Percentiles rank a stretch among this genome's conserved stretches.
Conservation (phyloP, 2,797 vertebrate species). For the Leptoclinus maculatus region DNA sequence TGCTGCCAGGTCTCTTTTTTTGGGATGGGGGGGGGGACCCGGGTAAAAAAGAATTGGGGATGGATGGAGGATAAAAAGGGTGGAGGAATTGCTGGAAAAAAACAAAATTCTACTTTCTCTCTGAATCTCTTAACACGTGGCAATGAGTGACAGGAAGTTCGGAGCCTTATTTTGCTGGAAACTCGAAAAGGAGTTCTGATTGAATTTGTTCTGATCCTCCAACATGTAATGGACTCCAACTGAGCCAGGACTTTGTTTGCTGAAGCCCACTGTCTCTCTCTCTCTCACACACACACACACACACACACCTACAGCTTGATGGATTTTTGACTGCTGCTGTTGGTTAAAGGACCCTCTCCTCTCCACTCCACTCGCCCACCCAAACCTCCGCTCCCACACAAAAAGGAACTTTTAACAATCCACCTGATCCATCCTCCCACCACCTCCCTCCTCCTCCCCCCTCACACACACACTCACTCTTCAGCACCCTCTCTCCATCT, state of each 20-base stretch:
- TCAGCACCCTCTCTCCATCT: slow-evolving; percentile 12
- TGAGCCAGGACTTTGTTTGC: slow-evolving; percentile 59
- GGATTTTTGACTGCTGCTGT: slow-evolving; percentile 35
- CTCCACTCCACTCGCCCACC: slow-evolving; percentile 11
- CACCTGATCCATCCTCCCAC: slow-evolving; percentile 23
- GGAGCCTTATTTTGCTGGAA: slow-evolving; percentile 54
- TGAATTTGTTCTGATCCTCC: slow-evolving; percentile 42
- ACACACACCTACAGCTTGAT: not conserved
- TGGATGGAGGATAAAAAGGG: slow-evolving; percentile 25
- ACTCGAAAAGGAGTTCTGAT: slow-evolving; percentile 33
- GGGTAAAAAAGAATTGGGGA: not conserved
- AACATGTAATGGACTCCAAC: slow-evolving; percentile 62
- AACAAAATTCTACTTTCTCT: slow-evolving; percentile 1
- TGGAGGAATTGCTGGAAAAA: slow-evolving; percentile 13
- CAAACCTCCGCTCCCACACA: not conserved
- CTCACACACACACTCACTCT: slow-evolving; percentile 13
- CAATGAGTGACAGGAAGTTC: slow-evolving; percentile 21
- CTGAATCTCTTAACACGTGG: slow-evolving; percentile 9
- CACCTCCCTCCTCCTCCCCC: not conserved
- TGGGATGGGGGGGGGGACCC: not conserved
- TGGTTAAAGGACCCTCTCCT: slow-evolving; percentile 42
- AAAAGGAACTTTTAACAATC: slow-evolving; percentile 38
- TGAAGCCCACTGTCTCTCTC: slow-evolving; percentile 17
- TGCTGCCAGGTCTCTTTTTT: slow-evolving; percentile 30
- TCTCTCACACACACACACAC: not conserved